Evolutionary conservation across 2,888 invertebrate genomes (phyloP), one percentile per base, ranked within the genome.

Genomic region (Epinotia bilunana): DNA sequence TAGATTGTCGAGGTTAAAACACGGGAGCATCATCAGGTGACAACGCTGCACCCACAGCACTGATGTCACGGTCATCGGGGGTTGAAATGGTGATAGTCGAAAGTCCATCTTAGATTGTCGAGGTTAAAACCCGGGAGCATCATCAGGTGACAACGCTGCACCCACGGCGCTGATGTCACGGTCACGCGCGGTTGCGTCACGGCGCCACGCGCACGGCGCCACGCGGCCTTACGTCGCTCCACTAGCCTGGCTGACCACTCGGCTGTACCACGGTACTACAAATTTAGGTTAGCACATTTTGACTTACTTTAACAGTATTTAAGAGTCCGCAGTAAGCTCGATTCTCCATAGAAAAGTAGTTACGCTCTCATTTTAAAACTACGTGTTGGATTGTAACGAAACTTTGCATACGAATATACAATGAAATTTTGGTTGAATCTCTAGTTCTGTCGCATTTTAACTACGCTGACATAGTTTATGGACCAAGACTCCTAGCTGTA

Each of bases 221-320:
- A 57, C 43, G 58, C 68, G 68, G 68, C 68, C 68, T 68, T 68
- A 68, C 39, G 58, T n/a, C 61, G 69, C 58, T 69, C 69, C 60
- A 69, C 58, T 69, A 69, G 69, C 69, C 69, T 69, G 69, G 57
- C 69, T 69, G 69, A 60, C 69, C 69, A 69, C 58, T 69, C 58
- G 46, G 69, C 69, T 69, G 69, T 69, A n/a, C 58, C 64, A 18
- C 23, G 46, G 23, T 11, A 28, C 23, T 60, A 16, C 23, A 13
- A 69, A 69, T 69, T 69, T 69, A 69, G 69, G 69, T 69, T 60
- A 67, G 67, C 55, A 58, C 43, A 58, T 69, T 69, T 61, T 60
- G 61, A 61, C 9, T 33, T n/a, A 13, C 33, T 13, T 39, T 69
- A 60, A 60, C 60, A 20, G 39, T 58, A 46, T 68, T 58, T 58